Conservation (phyloP, 2,797 vertebrate genomes). For the Oreochromis grahami region DNA sequence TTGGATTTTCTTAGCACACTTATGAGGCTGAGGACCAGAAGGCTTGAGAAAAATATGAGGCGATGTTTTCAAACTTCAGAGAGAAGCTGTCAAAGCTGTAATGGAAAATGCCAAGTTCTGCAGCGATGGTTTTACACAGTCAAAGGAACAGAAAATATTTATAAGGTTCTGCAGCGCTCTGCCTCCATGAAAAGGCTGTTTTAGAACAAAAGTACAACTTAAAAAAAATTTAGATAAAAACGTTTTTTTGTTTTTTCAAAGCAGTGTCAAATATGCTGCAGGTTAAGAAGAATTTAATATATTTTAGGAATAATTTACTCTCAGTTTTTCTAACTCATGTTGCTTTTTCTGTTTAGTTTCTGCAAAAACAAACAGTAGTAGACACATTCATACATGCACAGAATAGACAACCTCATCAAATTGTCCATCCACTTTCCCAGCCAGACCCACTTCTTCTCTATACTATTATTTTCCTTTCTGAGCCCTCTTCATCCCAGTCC, state of each 20-base stretch:
- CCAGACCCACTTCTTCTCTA: constrained; percentile 15
- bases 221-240: background rate
- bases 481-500: constrained; percentile 33
- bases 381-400: background rate
- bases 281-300: background rate
- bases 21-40: constrained; percentile 33
- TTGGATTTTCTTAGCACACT: constrained; percentile 23
- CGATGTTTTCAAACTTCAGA: constrained; percentile 63
- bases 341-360: background rate
- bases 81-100: constrained; percentile 59
- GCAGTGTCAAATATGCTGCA: background rate
- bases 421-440: constrained; percentile 33
- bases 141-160: constrained; percentile 43
- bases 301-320: background rate
- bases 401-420: constrained; percentile 32
- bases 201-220: constrained; percentile 9
- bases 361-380: background rate
- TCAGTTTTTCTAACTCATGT: background rate
- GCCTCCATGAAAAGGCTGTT: background rate
- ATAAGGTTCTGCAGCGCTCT: constrained; percentile 27
- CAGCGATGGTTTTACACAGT: constrained; percentile 49
- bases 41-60: constrained; percentile 41
- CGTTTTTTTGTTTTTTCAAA: background rate
- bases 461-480: constrained; percentile 52
- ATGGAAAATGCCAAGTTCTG: constrained; percentile 63